phyloP scores from a whole-genome alignment of 2,797 vertebrate genomes.

The Anisognathus igniventris region DNA sequence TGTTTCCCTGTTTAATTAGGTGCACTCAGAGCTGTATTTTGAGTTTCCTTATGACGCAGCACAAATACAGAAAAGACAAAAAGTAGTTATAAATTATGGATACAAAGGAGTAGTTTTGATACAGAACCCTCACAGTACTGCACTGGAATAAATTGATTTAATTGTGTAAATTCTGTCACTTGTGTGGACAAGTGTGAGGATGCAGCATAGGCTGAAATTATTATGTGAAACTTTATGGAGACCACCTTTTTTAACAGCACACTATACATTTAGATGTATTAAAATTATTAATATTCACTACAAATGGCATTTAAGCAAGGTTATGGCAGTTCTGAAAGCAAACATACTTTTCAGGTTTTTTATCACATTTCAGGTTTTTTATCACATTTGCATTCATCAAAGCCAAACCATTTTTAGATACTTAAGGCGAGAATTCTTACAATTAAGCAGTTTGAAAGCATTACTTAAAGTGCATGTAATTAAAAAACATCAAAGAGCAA shows the following conservation, averaged over 20 bases:
- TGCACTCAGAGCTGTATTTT: not conserved
- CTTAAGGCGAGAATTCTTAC: not conserved
- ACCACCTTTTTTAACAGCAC: not conserved
- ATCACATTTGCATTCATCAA: slow-evolving; percentile 10
- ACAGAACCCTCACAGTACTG: not conserved
- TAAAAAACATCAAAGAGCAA: slow-evolving; percentile 30
- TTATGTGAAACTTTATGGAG: not conserved
- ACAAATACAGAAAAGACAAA: not conserved
- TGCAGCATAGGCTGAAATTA: not conserved
- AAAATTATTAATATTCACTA: not conserved
- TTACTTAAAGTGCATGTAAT: not conserved
- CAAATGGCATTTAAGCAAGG: not conserved
- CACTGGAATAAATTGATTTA: not conserved
- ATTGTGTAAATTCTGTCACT: not conserved
- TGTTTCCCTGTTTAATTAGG: not conserved
- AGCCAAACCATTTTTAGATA: not conserved
- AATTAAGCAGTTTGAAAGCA: not conserved
- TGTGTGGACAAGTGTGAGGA: not conserved
- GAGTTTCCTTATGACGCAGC: not conserved
- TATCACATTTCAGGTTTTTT: no score
- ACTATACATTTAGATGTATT: not conserved
- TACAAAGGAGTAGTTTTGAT: not conserved
- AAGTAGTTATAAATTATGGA: not conserved
- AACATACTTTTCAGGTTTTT: not conserved
- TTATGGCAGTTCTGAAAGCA: not conserved